Base-by-base conservation (phyloP, 1,140 invertebrate species). In the Uloborus diversus region DNA sequence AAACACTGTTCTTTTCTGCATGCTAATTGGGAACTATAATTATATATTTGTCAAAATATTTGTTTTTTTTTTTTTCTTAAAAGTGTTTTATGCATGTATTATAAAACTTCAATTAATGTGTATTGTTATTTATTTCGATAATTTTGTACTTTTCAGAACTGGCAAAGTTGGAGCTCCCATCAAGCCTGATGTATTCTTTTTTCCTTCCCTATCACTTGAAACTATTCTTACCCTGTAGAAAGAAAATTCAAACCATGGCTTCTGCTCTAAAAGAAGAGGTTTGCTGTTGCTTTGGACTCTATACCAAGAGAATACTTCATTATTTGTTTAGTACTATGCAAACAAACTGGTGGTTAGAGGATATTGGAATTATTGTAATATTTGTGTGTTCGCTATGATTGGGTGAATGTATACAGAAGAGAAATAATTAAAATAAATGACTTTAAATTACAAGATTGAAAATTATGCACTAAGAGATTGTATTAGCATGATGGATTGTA, bases 101-200 rank as follows among this genome's bases (percentile, higher is more conserved):
- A 42, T 42, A 42, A 13, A 1, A 13, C 37, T 42, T 42, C 37
- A 42, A 42, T 1, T 32, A 11, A 7, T 35, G 23, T 11, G 5
- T 33, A n/a, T n/a, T 35, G 7, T 37, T 35, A 33, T 33, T 59
- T 59, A n/a, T n/a, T n/a, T n/a, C n/a, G n/a, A n/a, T n/a, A n/a
- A n/a, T n/a, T 56, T 59, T 70, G 25, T 42, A 42, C 42, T 17
- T 70, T 80, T 2, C 53, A 82, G 81, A 23, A 30, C 23, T 82
- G 81, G 81, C 65, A 80, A 47, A 82, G 68, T 32, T 82, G 81
- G 81, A 80, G 78, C 56, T 71, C 47, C 7, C 81, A 71, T 59
- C 81, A 80, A 47, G 66, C 68, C 33, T 82, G 76, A 82, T 70
- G 49, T 13, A 25, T 25, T 47, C 7, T 62, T 59, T 71, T 59